phyloP scores from a whole-genome alignment of 2,113 vertebrate genomes.

The Myocastor coypus region DNA sequence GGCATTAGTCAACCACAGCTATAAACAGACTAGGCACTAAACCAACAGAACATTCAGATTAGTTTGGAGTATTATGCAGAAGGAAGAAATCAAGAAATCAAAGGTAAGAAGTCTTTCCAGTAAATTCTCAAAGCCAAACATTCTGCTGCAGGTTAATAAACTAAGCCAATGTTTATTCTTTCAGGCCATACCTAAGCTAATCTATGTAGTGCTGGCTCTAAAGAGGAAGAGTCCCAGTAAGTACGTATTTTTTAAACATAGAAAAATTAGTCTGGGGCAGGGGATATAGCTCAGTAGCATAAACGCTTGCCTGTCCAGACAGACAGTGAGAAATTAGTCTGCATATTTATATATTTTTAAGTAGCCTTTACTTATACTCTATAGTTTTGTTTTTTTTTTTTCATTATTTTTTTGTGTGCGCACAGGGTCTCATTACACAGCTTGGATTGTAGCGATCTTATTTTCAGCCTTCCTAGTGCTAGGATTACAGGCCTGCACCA shows the following conservation, averaged over 20 bases:
- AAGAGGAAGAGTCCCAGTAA: not conserved
- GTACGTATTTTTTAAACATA: not conserved
- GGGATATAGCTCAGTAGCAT: no score
- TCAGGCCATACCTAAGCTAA: not conserved
- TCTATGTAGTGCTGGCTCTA: not conserved
- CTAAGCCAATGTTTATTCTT: not conserved
- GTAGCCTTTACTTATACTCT: not conserved
- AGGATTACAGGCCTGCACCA: no score
- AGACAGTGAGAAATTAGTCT: not conserved
- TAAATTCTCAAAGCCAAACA: constrained; percentile 51
- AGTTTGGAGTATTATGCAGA: not conserved
- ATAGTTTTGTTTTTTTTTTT: no score
- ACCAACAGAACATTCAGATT: not conserved
- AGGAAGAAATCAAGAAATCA: not conserved
- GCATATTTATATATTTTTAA: constrained; percentile 7
- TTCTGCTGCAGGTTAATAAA: constrained; percentile 5
- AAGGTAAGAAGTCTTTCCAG: not conserved
- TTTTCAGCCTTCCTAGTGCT: no score
- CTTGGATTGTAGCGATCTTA: no score
- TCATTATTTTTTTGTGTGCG: accelerated
- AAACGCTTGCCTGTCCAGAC: no score
- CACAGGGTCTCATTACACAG: no score
- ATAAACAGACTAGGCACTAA: constrained; percentile 17
- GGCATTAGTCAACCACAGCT: constrained; percentile 50
- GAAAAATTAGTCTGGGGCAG: not conserved